phyloP scores from a whole-genome alignment of 2,113 vertebrate species.

The Xiphophorus hellerii region DNA sequence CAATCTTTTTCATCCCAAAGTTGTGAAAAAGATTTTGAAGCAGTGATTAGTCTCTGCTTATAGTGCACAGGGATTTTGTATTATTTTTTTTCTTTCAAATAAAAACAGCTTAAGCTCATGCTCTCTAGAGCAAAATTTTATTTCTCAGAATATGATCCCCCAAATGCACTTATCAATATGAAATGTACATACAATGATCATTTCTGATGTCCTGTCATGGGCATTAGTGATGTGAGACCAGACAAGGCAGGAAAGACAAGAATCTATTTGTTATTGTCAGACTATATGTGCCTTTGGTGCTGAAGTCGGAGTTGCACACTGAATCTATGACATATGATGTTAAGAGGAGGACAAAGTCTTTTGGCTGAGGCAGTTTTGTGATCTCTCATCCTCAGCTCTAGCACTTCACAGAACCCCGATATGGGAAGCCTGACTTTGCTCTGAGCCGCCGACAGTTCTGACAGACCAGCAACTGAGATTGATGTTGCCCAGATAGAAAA shows the following conservation, averaged over 20 bases:
- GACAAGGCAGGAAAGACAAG: conserved; percentile 51
- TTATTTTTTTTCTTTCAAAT: not conserved
- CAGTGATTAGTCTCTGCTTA: conserved; percentile 71
- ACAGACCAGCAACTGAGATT: conserved; percentile 81
- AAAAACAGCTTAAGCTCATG: not conserved
- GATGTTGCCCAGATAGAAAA: conserved; percentile 82
- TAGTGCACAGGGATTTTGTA: conserved; percentile 32
- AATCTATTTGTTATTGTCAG: conserved; percentile 70
- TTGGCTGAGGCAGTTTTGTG: conserved; percentile 62
- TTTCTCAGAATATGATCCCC: conserved; percentile 15
- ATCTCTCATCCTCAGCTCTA: conserved; percentile 68
- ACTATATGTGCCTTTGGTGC: conserved; percentile 49
- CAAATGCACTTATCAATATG: conserved; percentile 1
- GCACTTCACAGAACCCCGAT: conserved; percentile 63
- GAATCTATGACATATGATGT: conserved; percentile 67
- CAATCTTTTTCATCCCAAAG: conserved; percentile 79
- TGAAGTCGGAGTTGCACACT: conserved; percentile 66
- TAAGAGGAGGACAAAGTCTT: conserved; percentile 61
- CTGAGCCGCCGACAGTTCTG: conserved; percentile 73
- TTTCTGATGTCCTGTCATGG: conserved; percentile 28
- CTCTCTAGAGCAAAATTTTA: conserved; percentile 22
- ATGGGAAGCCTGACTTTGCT: conserved; percentile 62
- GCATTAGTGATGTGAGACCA: conserved; percentile 58
- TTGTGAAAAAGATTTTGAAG: conserved; percentile 70
- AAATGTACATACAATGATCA: conserved; percentile 42